Percentiles rank a stretch among this genome's conserved stretches.
These are phyloP conservation scores for Blastobasis lacticolella DNA, from an alignment of 2,888 invertebrate genomes.

Conservation along the genomic window DNA sequence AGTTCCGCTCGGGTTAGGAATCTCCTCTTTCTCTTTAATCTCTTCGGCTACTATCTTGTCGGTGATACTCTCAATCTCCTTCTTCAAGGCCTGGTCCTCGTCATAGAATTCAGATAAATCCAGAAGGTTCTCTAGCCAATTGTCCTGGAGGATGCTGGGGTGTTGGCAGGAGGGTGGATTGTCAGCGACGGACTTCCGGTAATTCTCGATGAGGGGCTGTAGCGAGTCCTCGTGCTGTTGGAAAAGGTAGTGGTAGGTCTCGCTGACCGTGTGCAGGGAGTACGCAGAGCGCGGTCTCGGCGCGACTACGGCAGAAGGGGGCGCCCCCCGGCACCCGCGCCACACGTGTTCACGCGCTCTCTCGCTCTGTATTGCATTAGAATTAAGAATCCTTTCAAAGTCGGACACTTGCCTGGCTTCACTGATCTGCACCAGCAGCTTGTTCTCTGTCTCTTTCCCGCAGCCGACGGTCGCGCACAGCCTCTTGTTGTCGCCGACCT, in stretches of 20 bases:
- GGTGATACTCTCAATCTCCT: conserved; percentile 52
- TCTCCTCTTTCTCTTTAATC: conserved; percentile 29
- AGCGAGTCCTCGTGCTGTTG: conserved; percentile 64
- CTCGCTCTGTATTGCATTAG: conserved; percentile 70
- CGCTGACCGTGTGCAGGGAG: conserved; percentile 58
- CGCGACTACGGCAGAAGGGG: conserved; percentile 44
- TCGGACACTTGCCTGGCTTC: conserved; percentile 76
- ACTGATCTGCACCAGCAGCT: conserved; percentile 70
- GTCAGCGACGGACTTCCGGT: conserved; percentile 38
- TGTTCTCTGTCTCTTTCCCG: conserved; percentile 67
- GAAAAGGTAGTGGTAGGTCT: conserved; percentile 60
- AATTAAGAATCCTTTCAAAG: conserved; percentile 78
- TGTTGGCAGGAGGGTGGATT: conserved; percentile 27
- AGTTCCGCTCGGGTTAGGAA: conserved; percentile 22
- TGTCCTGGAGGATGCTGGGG: conserved; percentile 41
- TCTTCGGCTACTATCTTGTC: conserved; percentile 48
- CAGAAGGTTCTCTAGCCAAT: conserved; percentile 56
- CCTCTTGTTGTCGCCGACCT: conserved; percentile 64
- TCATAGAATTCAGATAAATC: conserved; percentile 69
- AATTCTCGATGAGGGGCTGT: conserved; percentile 53
- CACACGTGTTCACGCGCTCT: conserved; percentile 57
- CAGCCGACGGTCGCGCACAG: conserved; percentile 50
- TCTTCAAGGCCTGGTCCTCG: conserved; percentile 50
- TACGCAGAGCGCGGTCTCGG: conserved; percentile 57
- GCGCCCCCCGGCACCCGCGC: conserved; percentile 43